Conservation (phyloP, 1,140 invertebrate genomes). For the Drosophila rhopaloa region DNA sequence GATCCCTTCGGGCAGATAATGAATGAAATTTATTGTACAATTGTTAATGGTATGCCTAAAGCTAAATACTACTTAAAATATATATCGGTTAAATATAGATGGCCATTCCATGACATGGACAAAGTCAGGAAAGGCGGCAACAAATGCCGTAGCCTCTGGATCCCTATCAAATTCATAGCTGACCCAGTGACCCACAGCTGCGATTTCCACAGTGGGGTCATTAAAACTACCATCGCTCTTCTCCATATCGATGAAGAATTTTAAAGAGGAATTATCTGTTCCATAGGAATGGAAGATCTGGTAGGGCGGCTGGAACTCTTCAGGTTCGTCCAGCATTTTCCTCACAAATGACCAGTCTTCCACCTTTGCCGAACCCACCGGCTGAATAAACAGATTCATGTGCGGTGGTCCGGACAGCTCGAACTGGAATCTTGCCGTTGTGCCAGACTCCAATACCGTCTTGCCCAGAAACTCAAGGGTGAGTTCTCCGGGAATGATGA, state of each 20-base stretch:
- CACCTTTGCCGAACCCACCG: constrained; percentile 86
- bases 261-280: constrained; percentile 86
- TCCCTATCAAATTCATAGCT: constrained; percentile 33
- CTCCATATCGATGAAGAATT: constrained; percentile 87
- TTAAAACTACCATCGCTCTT: constrained; percentile 77
- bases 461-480: constrained; percentile 50
- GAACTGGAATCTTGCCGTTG: constrained; percentile 53
- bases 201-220: constrained; percentile 49
- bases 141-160: constrained; percentile 15
- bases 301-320: constrained; percentile 87
- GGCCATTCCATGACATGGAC: constrained; percentile 51
- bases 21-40: constrained; percentile 14
- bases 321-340: constrained; percentile 79
- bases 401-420: constrained; percentile 88
- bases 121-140: constrained; percentile 28
- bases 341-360: constrained; percentile 87
- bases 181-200: constrained; percentile 41
- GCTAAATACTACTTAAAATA: constrained; percentile 22
- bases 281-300: constrained; percentile 89
- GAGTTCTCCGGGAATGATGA: constrained; percentile 41
- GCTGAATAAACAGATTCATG: constrained; percentile 90
- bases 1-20: background rate
- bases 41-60: constrained; percentile 1
- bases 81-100: constrained; percentile 47
- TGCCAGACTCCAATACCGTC: constrained; percentile 25